Conservation (phyloP, 2,797 vertebrate genomes). For the Hypotaenidia philippensis region DNA sequence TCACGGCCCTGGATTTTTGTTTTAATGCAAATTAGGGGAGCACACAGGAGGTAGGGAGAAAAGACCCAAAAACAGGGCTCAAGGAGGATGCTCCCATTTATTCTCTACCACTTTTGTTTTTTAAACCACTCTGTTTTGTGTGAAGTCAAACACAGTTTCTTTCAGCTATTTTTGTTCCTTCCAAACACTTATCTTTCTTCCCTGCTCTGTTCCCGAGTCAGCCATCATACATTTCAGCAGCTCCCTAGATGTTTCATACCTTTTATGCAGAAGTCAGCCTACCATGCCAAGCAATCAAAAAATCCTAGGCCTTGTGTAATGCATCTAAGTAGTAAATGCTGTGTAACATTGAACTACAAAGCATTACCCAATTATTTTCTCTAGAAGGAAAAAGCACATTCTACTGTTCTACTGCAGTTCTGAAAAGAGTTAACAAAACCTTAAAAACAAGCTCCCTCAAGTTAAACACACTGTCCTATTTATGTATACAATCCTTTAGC, state of each 20-base stretch:
- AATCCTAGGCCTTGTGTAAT: not conserved
- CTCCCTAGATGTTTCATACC: not conserved
- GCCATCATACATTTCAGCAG: not conserved
- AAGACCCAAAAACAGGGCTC: not conserved
- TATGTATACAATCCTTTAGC: not conserved
- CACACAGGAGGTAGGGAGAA: not conserved
- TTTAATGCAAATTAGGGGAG: not conserved
- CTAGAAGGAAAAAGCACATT: not conserved
- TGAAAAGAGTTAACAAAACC: not conserved
- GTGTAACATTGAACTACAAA: not conserved
- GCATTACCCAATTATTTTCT: not conserved
- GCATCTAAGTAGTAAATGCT: not conserved
- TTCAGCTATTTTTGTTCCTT: not conserved
- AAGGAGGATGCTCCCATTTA: not conserved
- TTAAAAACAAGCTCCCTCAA: not conserved
- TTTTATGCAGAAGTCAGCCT: not conserved
- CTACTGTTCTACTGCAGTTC: not conserved
- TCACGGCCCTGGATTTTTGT: not conserved
- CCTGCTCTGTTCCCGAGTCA: slow-evolving; percentile 1
- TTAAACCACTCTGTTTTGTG: not conserved
- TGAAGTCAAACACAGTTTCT: not conserved
- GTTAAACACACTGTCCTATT: not conserved
- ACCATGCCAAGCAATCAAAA: not conserved
- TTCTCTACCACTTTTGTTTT: not conserved
- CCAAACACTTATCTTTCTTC: not conserved